Evolutionary conservation across 2,113 vertebrate genomes (phyloP).

Genomic region (Erpornis zantholeuca): DNA sequence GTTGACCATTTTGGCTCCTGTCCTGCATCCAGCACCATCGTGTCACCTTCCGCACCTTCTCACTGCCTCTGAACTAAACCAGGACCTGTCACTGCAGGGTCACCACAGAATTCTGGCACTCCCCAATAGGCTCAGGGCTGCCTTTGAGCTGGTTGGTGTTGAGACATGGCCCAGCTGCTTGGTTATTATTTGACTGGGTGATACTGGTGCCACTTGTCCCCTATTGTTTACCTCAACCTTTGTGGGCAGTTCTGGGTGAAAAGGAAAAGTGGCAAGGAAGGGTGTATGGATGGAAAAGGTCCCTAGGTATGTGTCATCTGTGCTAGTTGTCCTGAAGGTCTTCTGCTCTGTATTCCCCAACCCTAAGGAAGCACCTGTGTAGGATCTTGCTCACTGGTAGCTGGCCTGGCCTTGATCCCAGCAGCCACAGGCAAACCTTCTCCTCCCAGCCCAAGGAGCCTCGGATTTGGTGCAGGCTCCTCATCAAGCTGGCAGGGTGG

Average conservation of each 20-base stretch:
- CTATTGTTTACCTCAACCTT: background rate
- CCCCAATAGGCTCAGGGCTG: fast-evolving
- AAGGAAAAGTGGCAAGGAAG: background rate
- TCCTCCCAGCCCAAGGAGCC: background rate
- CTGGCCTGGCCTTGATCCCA: background rate
- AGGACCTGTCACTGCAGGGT: background rate
- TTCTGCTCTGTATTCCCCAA: background rate
- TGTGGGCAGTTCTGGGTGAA: background rate
- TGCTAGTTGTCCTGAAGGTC: background rate
- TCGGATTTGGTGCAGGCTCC: background rate
- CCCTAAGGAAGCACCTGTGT: fast-evolving
- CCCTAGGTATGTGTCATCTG: background rate
- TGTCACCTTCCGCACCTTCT: background rate
- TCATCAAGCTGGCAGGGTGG: background rate
- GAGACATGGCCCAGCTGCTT: background rate
- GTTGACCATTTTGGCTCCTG: background rate
- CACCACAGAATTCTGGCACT: background rate
- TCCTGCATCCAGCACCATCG: background rate
- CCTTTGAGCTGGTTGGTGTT: background rate
- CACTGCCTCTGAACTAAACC: background rate
- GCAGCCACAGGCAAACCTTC: background rate
- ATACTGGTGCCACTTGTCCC: background rate
- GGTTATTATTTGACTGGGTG: background rate
- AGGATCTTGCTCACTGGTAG: background rate
- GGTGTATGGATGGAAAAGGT: background rate